Evolutionary conservation across 2,797 vertebrate genomes (phyloP).

Genomic region (Clarias laeviceps): DNA sequence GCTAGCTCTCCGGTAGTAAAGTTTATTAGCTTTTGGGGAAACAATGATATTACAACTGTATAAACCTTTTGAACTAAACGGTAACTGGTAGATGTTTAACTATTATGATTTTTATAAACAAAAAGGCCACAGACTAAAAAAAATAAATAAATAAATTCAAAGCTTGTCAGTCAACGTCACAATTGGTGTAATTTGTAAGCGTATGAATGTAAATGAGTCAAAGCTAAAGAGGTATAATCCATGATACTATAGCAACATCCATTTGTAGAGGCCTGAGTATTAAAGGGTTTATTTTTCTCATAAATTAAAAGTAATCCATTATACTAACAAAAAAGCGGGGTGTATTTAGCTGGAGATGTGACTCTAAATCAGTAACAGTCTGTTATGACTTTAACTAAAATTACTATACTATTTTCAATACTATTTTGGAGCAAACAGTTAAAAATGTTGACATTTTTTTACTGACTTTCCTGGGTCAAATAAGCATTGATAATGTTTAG

Average conservation of each 20-base stretch:
- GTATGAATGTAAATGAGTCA: neutral
- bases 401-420: neutral
- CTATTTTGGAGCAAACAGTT: neutral
- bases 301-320: too few relatives aligned
- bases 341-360: neutral
- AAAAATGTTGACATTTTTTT: neutral
- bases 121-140: neutral
- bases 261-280: too few relatives aligned
- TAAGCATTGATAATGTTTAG: neutral
- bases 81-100: neutral
- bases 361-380: neutral
- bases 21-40: neutral
- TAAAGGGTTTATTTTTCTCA: too few relatives aligned
- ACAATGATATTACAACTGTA: neutral
- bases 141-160: too few relatives aligned
- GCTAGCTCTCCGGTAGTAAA: neutral
- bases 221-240: neutral
- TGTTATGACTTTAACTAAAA: neutral
- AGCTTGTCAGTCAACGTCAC: neutral
- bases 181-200: neutral
- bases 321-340: neutral
- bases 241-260: neutral
- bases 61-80: neutral
- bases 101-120: neutral
- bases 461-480: neutral